Evolutionary conservation across 2,888 invertebrate species (phyloP).

Genomic region (Danaus chrysippus): DNA sequence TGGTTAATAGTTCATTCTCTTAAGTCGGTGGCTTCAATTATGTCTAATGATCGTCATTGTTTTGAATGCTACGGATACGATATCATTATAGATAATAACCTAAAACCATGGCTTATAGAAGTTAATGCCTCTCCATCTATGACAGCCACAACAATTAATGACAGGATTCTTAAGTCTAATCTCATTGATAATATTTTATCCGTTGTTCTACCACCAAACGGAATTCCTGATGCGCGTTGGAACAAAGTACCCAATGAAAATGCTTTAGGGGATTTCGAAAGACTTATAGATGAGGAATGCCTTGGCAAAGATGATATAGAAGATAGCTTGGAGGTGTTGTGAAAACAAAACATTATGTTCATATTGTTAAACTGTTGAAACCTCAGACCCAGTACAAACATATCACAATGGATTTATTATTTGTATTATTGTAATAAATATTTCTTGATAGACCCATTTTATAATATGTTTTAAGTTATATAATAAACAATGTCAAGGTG

Average conservation of each 20-base stretch:
- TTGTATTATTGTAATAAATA: no score
- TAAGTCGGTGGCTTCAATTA: conserved; percentile 94
- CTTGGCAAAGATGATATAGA: conserved; percentile 80
- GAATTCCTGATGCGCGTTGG: conserved; percentile 93
- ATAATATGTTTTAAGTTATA: no score
- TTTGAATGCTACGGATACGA: conserved; percentile 98
- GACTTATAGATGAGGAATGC: conserved; percentile 90
- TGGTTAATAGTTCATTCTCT: conserved; percentile 96
- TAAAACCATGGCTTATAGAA: conserved; percentile 97
- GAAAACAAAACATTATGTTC: no score
- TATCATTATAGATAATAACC: conserved; percentile 95
- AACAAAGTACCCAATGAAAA: conserved; percentile 88
- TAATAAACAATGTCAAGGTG: no score
- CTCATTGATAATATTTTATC: conserved; percentile 95
- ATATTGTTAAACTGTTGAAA: no score
- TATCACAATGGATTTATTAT: no score
- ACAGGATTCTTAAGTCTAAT: conserved; percentile 95
- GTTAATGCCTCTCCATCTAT: conserved; percentile 98
- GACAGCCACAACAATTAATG: conserved; percentile 94
- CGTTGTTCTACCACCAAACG: conserved; percentile 92
- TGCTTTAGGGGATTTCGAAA: conserved; percentile 90
- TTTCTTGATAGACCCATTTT: no score
- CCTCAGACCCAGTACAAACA: no score
- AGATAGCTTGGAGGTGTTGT: no score
- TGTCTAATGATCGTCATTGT: conserved; percentile 95